Evolutionary conservation across 2,797 vertebrate genomes (phyloP).

Genomic region (Neosilurus mollespiculum): DNA sequence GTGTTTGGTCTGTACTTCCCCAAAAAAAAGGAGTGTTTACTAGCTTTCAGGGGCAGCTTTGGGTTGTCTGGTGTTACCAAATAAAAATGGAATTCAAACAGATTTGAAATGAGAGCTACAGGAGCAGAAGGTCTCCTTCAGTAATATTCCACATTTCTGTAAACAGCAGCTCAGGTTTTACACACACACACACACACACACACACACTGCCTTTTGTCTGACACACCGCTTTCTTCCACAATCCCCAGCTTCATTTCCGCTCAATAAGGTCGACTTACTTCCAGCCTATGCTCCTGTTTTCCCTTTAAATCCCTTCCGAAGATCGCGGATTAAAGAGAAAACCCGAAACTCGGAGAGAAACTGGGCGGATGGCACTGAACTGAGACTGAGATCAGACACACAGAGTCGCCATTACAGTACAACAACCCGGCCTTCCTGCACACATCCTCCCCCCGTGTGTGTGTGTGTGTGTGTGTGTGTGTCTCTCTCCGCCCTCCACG

Average conservation of each 20-base stretch:
- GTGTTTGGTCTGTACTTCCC: no score
- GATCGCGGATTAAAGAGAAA: background rate
- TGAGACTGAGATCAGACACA: background rate
- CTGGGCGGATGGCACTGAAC: background rate
- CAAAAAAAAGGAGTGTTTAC: no score
- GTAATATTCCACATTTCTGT: conserved; percentile 6
- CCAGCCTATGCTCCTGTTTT: background rate
- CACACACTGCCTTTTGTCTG: conserved; percentile 8
- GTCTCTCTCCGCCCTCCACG: no score
- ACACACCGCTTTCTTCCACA: background rate
- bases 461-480: no score
- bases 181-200: background rate
- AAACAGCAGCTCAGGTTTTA: conserved; percentile 4
- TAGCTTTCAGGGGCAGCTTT: no score
- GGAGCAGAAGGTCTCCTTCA: background rate
- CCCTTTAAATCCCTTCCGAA: background rate
- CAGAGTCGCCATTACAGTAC: conserved; percentile 24
- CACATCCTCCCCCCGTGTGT: no score
- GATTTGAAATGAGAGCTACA: no score
- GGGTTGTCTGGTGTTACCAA: no score
- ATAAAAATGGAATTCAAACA: no score
- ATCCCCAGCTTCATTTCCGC: background rate
- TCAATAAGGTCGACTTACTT: background rate
- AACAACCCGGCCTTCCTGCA: background rate
- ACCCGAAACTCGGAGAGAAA: background rate